Base-by-base conservation (phyloP, 2,113 vertebrate genomes). In the Heteronetta atricapilla region DNA sequence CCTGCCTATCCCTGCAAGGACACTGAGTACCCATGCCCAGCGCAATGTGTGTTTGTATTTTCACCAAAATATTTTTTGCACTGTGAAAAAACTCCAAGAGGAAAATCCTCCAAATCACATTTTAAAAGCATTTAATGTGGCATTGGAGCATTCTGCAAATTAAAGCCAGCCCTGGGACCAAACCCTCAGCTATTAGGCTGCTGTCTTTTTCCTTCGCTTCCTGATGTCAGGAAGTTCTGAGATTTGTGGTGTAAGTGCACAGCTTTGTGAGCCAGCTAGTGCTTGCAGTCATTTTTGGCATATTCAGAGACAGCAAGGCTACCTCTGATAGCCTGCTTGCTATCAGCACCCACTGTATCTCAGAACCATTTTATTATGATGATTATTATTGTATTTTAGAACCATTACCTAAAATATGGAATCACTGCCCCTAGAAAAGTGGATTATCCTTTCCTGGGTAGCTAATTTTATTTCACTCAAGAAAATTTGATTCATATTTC, bases 401-500 rank as follows among this genome's bases (percentile, higher is more conserved):
- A 50, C 77, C 83, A 46, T 93, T 93, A 72, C 55, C 74, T 73
- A 84, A 92, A 96, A 88, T 34, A 60, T 18, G 73, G 86, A 90
- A 86, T 69, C 66, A 3, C 56, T 90, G 92, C 58, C 86, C 92
- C 77, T 73, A 11, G 80, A 69, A 96, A 95, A 96, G 94, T 93
- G 90, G 86, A 89, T 95, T 97, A 87, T 90, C 66, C 70, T 92
- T 87, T 95, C 93, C 93, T 95, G 55, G n/a, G 78, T 19, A 79
- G 93, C 81, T 96, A 50, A 93, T 93, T 95, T 86, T 78, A 76
- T 96, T 97, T 90, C 92, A 53, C 78, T 95, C 66, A 62, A 79
- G 90, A 87, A 94, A 87, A 96, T 95, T 66, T 92, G 96, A 97
- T 96, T 97, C 83, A 6, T 86, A 50, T 93, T 94, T 90, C 83